Conservation (phyloP, 2,797 vertebrate genomes). For the Enteromius viviparus region DNA sequence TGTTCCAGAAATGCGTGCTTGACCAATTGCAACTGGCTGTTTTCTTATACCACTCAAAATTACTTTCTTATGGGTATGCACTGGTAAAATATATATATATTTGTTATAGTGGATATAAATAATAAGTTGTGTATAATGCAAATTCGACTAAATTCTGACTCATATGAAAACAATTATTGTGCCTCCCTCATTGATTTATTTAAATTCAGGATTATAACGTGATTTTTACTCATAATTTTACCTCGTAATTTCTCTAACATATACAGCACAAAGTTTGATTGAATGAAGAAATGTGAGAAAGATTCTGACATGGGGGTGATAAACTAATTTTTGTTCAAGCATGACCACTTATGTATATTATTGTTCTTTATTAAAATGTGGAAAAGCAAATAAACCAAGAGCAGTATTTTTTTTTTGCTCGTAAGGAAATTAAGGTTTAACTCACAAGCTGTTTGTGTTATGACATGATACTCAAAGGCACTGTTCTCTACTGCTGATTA, state of each 20-base stretch:
- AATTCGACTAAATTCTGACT: background rate
- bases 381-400: slow-evolving; percentile 73
- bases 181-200: background rate
- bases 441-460: slow-evolving; percentile 69
- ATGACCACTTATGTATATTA: slow-evolving; percentile 28
- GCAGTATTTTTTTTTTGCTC: slow-evolving; percentile 59
- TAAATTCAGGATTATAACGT: background rate
- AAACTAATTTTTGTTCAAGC: slow-evolving; percentile 42
- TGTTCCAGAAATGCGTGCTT: background rate
- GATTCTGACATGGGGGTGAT: slow-evolving; percentile 4
- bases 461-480: slow-evolving; percentile 61
- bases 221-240: background rate
- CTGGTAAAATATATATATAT: background rate
- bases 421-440: slow-evolving; percentile 74
- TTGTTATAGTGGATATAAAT: background rate
- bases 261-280: slow-evolving; percentile 6
- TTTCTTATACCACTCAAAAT: background rate
- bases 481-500: slow-evolving; percentile 29
- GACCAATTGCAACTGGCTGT: background rate
- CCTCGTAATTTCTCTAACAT: background rate
- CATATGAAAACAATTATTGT: background rate
- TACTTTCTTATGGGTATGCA: background rate
- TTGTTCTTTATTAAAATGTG: slow-evolving; percentile 62
- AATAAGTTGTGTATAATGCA: background rate
- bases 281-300: slow-evolving; percentile 18